A percentile compares a stretch with the other conserved stretches of the same genome.
These are phyloP conservation scores for Phaetusa simplex DNA, from an alignment of 2,113 vertebrate genomes.

Conservation along the genomic window DNA sequence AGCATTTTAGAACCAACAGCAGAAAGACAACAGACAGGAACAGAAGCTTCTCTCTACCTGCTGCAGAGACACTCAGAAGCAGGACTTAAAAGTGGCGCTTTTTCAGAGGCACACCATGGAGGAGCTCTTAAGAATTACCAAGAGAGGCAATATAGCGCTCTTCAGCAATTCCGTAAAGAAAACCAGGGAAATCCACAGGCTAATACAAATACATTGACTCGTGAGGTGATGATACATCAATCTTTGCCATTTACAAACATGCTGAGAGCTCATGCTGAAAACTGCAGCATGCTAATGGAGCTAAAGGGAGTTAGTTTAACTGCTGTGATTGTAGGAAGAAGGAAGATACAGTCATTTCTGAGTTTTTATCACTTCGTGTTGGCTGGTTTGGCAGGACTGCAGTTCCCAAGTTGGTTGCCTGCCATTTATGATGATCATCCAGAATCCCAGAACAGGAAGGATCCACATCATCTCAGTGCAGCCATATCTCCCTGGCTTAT, in stretches of 20 bases:
- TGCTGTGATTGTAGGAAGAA: not conserved
- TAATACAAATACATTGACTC: slow-evolving; percentile 1
- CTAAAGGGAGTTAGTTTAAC: not conserved
- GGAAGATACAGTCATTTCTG: not conserved
- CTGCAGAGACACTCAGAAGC: not conserved
- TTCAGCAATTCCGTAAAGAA: not conserved
- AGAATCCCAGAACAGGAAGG: not conserved
- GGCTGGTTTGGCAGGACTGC: not conserved
- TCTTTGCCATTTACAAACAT: slow-evolving; percentile 13
- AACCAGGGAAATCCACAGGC: not conserved
- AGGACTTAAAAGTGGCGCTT: not conserved
- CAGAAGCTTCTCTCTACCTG: not conserved
- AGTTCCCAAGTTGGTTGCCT: not conserved
- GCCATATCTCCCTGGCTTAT: not conserved
- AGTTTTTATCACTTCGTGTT: not conserved
- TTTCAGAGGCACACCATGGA: not conserved
- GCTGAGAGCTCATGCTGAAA: not conserved
- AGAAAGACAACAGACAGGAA: not conserved
- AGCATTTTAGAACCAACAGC: not conserved
- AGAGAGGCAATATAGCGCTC: not conserved
- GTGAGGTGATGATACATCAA: not conserved
- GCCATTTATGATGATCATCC: not conserved
- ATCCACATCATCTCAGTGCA: not conserved
- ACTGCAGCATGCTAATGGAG: not conserved
- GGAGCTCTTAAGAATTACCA: not conserved